Conservation (phyloP, 2,113 vertebrate genomes). For the Beaufortia kweichowensis region DNA sequence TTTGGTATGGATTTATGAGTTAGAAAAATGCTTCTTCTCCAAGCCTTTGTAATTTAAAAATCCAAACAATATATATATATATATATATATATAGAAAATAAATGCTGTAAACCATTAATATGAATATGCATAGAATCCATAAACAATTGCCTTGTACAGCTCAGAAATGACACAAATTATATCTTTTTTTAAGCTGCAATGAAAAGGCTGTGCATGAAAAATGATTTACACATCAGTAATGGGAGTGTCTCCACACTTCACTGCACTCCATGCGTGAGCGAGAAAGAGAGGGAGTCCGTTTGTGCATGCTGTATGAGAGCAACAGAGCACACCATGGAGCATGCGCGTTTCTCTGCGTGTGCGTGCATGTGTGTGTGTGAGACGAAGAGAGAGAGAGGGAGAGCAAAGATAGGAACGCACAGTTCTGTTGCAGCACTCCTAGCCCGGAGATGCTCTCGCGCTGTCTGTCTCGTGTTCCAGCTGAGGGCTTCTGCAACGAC, state of each 20-base stretch:
- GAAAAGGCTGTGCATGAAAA: conserved; percentile 45
- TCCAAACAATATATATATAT: too few species aligned
- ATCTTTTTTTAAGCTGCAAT: too few species aligned
- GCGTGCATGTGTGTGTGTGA: conserved; percentile 19
- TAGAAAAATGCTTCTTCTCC: too few species aligned
- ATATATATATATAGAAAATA: too few species aligned
- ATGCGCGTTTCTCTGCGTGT: conserved; percentile 8
- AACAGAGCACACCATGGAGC: conserved; percentile 27
- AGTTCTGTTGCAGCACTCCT: conserved; percentile 47
- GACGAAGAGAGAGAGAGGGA: conserved; percentile 25
- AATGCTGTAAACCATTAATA: too few species aligned
- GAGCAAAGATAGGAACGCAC: conserved; percentile 37
- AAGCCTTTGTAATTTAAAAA: too few species aligned
- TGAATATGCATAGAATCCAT: too few species aligned
- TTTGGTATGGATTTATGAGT: too few species aligned
- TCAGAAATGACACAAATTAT: too few species aligned
- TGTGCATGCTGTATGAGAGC: conserved; percentile 32
- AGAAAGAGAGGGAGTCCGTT: conserved; percentile 15
- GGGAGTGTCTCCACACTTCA: conserved; percentile 44
- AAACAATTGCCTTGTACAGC: too few species aligned
- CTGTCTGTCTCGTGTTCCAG: conserved; percentile 39
- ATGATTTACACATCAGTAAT: conserved; percentile 57
- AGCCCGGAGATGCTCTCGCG: conserved; percentile 47
- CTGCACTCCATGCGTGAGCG: conserved; percentile 21
- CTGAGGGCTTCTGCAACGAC: conserved; percentile 58